These are phyloP conservation scores for Andrena chrysosceles DNA, from an alignment of 2,888 invertebrate species.

Conservation along the genomic window DNA sequence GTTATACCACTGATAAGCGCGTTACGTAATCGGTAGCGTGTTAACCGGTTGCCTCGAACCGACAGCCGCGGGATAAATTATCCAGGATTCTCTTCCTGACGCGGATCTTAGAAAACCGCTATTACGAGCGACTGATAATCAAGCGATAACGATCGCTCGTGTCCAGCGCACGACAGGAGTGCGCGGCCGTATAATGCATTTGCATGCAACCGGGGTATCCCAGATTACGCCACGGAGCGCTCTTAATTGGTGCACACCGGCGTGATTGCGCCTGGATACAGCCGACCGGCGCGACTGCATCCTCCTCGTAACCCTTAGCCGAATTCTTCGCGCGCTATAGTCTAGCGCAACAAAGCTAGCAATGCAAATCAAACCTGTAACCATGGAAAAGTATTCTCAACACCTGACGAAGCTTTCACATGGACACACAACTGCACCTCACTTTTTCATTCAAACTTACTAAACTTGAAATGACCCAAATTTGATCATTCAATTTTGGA, in stretches of 20 bases:
- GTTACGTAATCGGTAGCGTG: slow-evolving; percentile 22
- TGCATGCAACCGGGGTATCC: slow-evolving; percentile 73
- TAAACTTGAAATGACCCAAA: too few relatives aligned
- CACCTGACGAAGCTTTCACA: neutral
- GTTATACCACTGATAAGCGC: slow-evolving; percentile 6
- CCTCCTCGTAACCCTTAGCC: slow-evolving; percentile 23
- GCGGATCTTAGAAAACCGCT: slow-evolving; percentile 42
- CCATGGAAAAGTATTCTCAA: slow-evolving; percentile 37
- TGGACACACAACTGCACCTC: too few relatives aligned
- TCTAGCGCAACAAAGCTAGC: slow-evolving; percentile 12
- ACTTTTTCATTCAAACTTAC: too few relatives aligned
- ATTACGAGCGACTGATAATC: slow-evolving; percentile 55
- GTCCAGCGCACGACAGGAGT: slow-evolving; percentile 26
- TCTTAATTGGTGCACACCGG: slow-evolving; percentile 73
- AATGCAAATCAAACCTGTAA: slow-evolving; percentile 7
- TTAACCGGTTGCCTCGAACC: neutral
- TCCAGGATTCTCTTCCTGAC: slow-evolving; percentile 38
- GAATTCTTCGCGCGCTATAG: slow-evolving; percentile 50
- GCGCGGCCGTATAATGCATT: slow-evolving; percentile 59
- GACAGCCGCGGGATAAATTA: slow-evolving; percentile 29
- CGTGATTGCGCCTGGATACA: slow-evolving; percentile 53
- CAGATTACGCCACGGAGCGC: slow-evolving; percentile 72
- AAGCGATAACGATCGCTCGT: slow-evolving; percentile 60
- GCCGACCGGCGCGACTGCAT: slow-evolving; percentile 49
- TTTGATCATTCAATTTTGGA: too few relatives aligned